A percentile compares a stretch with the other conserved stretches of the same genome.
Evolutionary conservation across 1,140 invertebrate species (phyloP).

Genomic region (Megalopta genalis): DNA sequence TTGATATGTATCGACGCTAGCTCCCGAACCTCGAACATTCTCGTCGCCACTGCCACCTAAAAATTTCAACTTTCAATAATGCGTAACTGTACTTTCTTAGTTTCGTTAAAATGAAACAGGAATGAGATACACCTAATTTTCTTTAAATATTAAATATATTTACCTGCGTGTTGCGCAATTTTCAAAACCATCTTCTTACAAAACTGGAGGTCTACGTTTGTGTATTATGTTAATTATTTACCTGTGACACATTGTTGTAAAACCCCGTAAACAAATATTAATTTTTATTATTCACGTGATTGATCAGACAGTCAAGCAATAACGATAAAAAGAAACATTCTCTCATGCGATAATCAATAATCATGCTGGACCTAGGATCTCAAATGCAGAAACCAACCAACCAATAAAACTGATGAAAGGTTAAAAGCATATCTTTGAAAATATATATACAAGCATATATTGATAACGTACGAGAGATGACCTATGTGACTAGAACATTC

Average conservation of each 20-base stretch:
- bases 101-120: not conserved
- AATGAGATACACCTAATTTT: not conserved
- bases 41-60: conserved; percentile 13
- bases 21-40: conserved; percentile 50
- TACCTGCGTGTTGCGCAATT: not conserved
- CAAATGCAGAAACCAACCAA: not conserved
- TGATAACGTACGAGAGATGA: too few relatives aligned
- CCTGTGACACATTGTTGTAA: not conserved
- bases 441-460: too few relatives aligned
- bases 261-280: not conserved
- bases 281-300: not conserved
- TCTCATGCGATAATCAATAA: not conserved
- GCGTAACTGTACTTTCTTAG: not conserved
- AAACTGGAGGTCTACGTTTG: not conserved
- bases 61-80: conserved; percentile 22
- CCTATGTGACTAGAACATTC: too few relatives aligned
- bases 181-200: not conserved
- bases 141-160: not conserved
- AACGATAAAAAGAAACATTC: not conserved
- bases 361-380: not conserved
- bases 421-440: not conserved
- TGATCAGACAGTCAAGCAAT: not conserved
- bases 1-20: conserved; percentile 49
- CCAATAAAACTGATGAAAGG: not conserved
- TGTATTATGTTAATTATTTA: not conserved